These are phyloP conservation scores for Teinopalpus imperialis DNA, from an alignment of 2,888 invertebrate genomes.

Conservation along the genomic window DNA sequence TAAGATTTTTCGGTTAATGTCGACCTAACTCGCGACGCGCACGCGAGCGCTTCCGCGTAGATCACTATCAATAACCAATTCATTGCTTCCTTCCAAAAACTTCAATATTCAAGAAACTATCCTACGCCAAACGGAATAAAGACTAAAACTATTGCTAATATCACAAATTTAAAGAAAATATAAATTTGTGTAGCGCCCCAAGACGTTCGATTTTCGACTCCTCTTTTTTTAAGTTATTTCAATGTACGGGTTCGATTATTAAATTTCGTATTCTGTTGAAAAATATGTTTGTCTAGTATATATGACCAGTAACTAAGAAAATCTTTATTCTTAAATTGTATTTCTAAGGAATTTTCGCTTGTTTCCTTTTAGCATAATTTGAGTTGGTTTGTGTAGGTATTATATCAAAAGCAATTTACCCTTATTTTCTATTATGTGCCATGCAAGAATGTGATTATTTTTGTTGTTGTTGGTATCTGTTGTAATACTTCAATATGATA, in stretches of 20 bases:
- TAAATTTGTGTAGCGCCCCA: conserved; percentile 34
- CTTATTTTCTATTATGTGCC: no score
- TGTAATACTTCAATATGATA: no score
- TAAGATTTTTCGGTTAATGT: conserved; percentile 46
- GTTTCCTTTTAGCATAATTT: no score
- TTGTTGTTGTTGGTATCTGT: no score
- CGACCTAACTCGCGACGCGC: conserved; percentile 36
- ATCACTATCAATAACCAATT: conserved; percentile 63
- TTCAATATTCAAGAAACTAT: conserved; percentile 31
- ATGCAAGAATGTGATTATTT: no score
- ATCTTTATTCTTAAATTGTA: no score
- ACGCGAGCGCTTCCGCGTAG: conserved; percentile 59
- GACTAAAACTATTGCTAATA: conserved; percentile 24
- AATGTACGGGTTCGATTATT: conserved; percentile 28
- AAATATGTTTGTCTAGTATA: no score
- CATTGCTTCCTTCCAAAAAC: conserved; percentile 46
- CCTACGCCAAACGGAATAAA: conserved; percentile 37
- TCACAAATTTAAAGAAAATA: conserved; percentile 28
- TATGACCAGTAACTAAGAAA: no score
- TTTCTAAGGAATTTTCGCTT: no score
- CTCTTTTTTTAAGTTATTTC: conserved; percentile 32
- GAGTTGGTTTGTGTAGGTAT: no score
- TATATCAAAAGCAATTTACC: no score
- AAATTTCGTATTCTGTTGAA: conserved; percentile 21
- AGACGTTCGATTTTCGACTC: conserved; percentile 56